A percentile compares a stretch with the other conserved stretches of the same genome.
phyloP scores from a whole-genome alignment of 2,113 vertebrate genomes.

The Progne subis region DNA sequence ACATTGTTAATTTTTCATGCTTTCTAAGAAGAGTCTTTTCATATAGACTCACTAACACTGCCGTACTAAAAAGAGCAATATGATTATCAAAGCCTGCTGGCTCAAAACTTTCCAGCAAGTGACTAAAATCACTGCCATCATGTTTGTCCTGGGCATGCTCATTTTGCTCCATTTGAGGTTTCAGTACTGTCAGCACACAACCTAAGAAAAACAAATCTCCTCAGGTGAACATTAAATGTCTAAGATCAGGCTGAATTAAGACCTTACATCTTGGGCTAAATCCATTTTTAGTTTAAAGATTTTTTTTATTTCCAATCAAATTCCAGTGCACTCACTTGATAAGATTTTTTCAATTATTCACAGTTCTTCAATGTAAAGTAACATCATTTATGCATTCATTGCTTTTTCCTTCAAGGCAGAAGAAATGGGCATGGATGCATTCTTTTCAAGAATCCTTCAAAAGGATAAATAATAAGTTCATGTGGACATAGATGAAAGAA shows the following conservation, averaged over 20 bases:
- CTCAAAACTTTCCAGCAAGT: neutral
- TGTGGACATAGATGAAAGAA: neutral
- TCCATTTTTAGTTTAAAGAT: neutral
- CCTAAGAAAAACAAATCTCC: neutral
- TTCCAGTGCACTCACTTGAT: neutral
- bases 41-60: neutral
- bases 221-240: neutral
- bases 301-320: neutral
- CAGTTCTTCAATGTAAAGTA: neutral
- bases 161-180: neutral
- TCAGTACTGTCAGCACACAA: neutral
- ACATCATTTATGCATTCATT: conserved; percentile 29
- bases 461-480: neutral
- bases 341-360: neutral
- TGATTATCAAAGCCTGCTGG: neutral
- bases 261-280: neutral
- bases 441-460: neutral
- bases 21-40: neutral
- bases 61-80: neutral
- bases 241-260: neutral
- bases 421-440: neutral
- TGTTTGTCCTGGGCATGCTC: neutral
- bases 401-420: conserved; percentile 28
- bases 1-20: neutral
- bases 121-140: neutral